These are phyloP conservation scores for Caenorhabditis brenneri DNA, from an alignment of 1,140 invertebrate genomes.

Conservation along the genomic window DNA sequence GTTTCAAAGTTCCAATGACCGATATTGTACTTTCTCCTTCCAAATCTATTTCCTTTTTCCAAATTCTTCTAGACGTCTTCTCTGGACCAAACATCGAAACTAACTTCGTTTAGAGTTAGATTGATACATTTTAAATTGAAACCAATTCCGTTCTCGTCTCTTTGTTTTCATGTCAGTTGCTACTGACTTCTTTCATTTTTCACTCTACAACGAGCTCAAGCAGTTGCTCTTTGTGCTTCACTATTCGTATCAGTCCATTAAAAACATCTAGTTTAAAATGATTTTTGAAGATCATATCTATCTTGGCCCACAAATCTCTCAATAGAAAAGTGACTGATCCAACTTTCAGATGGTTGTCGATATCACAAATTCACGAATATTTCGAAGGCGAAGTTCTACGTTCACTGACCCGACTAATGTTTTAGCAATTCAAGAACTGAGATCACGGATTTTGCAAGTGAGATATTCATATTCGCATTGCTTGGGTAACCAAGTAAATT, in stretches of 20 bases:
- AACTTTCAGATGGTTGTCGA: background rate
- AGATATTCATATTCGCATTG: background rate
- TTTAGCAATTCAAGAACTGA: conserved; percentile 1
- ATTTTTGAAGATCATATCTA: too few relatives aligned
- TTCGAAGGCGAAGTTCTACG: conserved; percentile 18
- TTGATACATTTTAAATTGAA: background rate
- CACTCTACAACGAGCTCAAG: background rate
- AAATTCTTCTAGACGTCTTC: too few relatives aligned
- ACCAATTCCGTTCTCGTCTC: background rate
- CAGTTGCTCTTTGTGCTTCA: conserved; percentile 1
- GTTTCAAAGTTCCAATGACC: background rate
- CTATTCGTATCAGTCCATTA: background rate
- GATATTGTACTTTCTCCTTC: background rate
- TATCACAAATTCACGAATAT: conserved; percentile 5
- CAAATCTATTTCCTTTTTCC: too few relatives aligned
- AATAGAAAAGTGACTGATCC: background rate
- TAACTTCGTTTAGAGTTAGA: background rate
- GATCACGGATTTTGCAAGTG: conserved; percentile 20
- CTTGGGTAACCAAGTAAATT: background rate
- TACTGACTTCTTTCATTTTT: background rate
- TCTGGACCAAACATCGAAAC: too few relatives aligned
- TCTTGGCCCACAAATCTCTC: too few relatives aligned
- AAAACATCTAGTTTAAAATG: background rate
- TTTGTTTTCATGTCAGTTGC: background rate
- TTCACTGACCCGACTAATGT: conserved; percentile 25